Evolutionary conservation across 2,888 invertebrate genomes (phyloP), one percentile per base, ranked within the genome.

Genomic region (Aethes cnicana): DNA sequence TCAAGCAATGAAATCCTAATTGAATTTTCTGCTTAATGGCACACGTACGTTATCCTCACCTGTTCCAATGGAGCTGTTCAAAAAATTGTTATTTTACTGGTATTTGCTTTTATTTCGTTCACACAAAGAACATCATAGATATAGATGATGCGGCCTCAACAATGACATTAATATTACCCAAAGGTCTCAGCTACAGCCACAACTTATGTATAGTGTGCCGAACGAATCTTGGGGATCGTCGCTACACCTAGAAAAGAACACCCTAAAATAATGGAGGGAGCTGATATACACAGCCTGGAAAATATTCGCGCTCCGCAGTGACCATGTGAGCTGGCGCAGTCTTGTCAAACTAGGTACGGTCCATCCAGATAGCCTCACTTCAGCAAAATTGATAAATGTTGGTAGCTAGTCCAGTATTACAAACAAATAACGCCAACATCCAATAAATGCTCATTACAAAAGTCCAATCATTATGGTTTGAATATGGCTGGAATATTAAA

Each of bases 401-500:
- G 64, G 76, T 75, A 74, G 67, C 69, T 71, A 84, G 64, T 86
- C 81, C 84, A 70, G 73, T 72, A 77, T 78, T 69, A 84, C 68
- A 81, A 84, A 86, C 76, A 83, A 84, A 86, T 66, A 74, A 84
- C 79, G 81, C 84, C 87, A 72, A 84, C 77, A 79, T 85, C 86
- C 86, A 68, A 82, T 76, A 81, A 83, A 84, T 76, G 79, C 67
- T 83, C 78, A 81, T 82, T 79, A 84, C 76, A 77, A 83, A 85
- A 84, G 75, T 85, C 87, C 87, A 84, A 84, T 84, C 74, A 83
- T 81, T 79, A 74, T 63, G 76, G 77, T 84, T 75, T 84, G 77
- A 78, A 81, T 77, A 81, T 76, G 78, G 90, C 90, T 90, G 90
- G 84, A 90, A 90, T 88, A 77, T 90, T 85, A 90, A 90, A 90